Conservation (phyloP, 1,140 invertebrate species). For the Mactra quadrangularis region DNA sequence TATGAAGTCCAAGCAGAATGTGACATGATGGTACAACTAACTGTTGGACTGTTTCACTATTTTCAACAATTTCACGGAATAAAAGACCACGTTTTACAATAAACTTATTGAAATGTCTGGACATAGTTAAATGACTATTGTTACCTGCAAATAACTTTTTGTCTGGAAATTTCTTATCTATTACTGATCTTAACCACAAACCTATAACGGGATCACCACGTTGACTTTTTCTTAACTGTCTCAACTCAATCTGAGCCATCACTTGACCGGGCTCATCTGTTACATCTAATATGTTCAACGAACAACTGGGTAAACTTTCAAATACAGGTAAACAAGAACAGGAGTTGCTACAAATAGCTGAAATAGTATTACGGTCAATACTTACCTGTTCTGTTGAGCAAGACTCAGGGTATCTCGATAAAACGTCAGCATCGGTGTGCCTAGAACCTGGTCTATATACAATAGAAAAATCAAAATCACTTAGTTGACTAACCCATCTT, state of each 20-base stretch:
- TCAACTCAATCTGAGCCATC: conserved; percentile 18
- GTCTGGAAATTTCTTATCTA: not conserved
- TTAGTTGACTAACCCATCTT: conserved; percentile 34
- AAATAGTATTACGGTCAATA: conserved; percentile 2
- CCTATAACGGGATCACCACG: conserved; percentile 15
- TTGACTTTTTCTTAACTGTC: conserved; percentile 29
- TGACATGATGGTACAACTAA: conserved; percentile 9
- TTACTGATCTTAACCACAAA: not conserved
- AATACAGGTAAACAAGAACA: not conserved
- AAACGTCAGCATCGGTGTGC: too few relatives aligned
- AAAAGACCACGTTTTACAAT: conserved; percentile 9
- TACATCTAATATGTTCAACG: conserved; percentile 22
- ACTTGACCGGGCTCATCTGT: not conserved
- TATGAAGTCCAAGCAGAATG: conserved; percentile 4
- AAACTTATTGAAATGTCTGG: not conserved
- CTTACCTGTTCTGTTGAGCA: too few relatives aligned
- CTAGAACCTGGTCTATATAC: too few relatives aligned
- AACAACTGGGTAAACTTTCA: not conserved
- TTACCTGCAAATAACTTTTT: not conserved
- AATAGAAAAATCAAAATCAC: conserved; percentile 26
- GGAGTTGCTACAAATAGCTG: conserved; percentile 1
- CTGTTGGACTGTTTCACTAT: not conserved
- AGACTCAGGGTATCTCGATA: too few relatives aligned
- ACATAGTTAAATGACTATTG: not conserved
- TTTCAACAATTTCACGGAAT: not conserved